Percentiles rank a stretch among this genome's conserved stretches.
Evolutionary conservation across 2,113 vertebrate genomes (phyloP).

Genomic region (Melanotaenia duboulayi): DNA sequence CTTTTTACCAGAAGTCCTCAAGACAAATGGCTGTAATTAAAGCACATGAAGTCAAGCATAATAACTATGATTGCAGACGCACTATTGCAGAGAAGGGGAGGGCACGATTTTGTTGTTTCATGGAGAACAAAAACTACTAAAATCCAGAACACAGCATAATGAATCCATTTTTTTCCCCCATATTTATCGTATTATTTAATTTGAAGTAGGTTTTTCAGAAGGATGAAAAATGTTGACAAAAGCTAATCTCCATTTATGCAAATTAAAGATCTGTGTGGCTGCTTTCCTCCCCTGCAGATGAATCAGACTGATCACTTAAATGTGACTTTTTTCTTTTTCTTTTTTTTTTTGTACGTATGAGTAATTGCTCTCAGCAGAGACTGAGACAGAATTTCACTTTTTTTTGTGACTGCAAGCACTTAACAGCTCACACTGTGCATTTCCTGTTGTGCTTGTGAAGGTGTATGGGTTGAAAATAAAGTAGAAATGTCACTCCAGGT

Average conservation of each 20-base stretch:
- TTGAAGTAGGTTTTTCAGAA: slow-evolving; percentile 10
- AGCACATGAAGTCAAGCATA: slow-evolving; percentile 3
- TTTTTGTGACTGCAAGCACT: slow-evolving; percentile 11
- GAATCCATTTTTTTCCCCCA: not conserved
- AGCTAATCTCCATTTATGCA: slow-evolving; percentile 26
- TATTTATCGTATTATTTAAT: not conserved
- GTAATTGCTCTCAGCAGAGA: slow-evolving; percentile 10
- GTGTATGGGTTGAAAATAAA: not conserved
- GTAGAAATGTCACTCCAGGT: not conserved
- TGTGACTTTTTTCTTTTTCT: slow-evolving; percentile 17
- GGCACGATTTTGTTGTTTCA: not conserved
- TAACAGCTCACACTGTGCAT: slow-evolving; percentile 1
- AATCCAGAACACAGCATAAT: not conserved
- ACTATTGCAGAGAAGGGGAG: slow-evolving; percentile 4
- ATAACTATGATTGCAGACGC: slow-evolving; percentile 4
- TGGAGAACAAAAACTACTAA: not conserved
- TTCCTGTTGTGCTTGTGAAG: not conserved
- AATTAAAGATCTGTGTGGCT: slow-evolving; percentile 15
- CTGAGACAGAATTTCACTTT: not conserved
- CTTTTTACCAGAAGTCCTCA: slow-evolving; percentile 14
- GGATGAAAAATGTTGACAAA: slow-evolving; percentile 15
- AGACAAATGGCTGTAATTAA: slow-evolving; percentile 29
- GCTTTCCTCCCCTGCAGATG: slow-evolving; percentile 42
- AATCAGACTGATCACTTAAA: slow-evolving; percentile 43
- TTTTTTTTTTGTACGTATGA: not conserved